Evolutionary conservation across 1,140 invertebrate genomes (phyloP), one percentile per base, ranked within the genome.

Genomic region (Globodera rostochiensis): DNA sequence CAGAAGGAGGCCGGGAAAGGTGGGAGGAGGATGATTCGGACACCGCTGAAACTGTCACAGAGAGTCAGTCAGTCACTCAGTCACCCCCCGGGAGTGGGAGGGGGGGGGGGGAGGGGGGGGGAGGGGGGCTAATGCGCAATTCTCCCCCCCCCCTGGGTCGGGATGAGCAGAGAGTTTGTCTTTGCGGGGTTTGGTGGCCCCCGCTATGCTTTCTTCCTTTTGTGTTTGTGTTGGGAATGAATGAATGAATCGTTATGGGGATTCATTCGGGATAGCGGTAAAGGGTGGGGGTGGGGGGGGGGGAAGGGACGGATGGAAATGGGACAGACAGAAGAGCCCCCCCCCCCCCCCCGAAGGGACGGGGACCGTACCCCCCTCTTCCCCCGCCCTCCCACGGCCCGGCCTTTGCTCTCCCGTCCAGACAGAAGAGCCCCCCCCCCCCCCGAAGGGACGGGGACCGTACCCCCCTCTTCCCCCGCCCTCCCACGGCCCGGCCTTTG

Each of bases 181-280:
- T 50, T 50, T 50, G 50, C 50, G 50, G 50, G 50, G 11, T 60
- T 19, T 60, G 25, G 25, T 60, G 19, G 15, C 57, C 15, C 57
- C 15, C 19, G 13, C 13, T 60, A 60, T 60, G 57, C 9, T 19
- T 13, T 60, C 57, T 60, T 60, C 57, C 57, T 71, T 71, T 71
- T 71, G 69, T 47, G 25, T 71, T 71, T 71, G 69, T 71, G 69
- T 21, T 36, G n/a, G 69, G 69, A 71, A 71, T 71, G 69, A 71
- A 71, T 71, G 69, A 71, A 71, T 71, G 69, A 71, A 71, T 71
- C 57, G 57, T 60, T 60, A 60, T 60, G 57, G 57, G 57, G 57
- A 60, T 60, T 60, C 57, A 60, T 60, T 50, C 50, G 50, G 57
- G 57, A 13, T 60, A 53, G 73, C 57, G 73, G 57, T 74, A 53